Percentiles rank a stretch among this genome's conserved stretches.
Evolutionary conservation across 2,888 invertebrate genomes (phyloP).

Genomic region (Brachynemurus nebulosus): DNA sequence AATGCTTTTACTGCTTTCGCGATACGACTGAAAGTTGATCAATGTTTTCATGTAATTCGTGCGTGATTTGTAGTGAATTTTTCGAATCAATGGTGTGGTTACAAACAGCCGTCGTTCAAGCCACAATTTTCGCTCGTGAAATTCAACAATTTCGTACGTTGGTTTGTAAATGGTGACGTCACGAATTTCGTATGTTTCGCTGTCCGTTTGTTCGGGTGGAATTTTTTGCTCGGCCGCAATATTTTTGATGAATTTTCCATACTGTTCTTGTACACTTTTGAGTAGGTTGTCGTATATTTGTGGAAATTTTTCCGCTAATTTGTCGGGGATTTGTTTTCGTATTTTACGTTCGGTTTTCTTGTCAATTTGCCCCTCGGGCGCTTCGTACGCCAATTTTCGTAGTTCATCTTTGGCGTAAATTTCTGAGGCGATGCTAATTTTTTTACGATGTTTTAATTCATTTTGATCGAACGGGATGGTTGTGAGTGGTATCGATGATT

Average conservation of each 20-base stretch:
- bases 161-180: conserved; percentile 45
- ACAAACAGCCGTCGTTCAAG: conserved; percentile 43
- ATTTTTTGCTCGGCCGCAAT: conserved; percentile 51
- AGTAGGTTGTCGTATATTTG: conserved; percentile 38
- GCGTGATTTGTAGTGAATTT: conserved; percentile 38
- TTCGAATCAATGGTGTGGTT: conserved; percentile 47
- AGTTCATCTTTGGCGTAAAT: background rate
- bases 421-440: background rate
- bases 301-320: conserved; percentile 40
- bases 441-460: background rate
- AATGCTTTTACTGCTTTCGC: conserved; percentile 30
- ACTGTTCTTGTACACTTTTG: conserved; percentile 41
- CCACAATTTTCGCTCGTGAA: conserved; percentile 40
- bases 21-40: conserved; percentile 38
- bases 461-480: background rate
- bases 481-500: background rate
- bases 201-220: conserved; percentile 38
- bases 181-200: conserved; percentile 35
- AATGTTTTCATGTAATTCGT: conserved; percentile 37
- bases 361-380: background rate
- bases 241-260: conserved; percentile 43
- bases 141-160: conserved; percentile 41
- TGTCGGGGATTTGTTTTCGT: conserved; percentile 37
- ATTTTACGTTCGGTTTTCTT: conserved; percentile 33
- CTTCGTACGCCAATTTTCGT: background rate